Base-by-base conservation (phyloP, 1,140 invertebrate species). In the Lepidotrigona ventralis region DNA sequence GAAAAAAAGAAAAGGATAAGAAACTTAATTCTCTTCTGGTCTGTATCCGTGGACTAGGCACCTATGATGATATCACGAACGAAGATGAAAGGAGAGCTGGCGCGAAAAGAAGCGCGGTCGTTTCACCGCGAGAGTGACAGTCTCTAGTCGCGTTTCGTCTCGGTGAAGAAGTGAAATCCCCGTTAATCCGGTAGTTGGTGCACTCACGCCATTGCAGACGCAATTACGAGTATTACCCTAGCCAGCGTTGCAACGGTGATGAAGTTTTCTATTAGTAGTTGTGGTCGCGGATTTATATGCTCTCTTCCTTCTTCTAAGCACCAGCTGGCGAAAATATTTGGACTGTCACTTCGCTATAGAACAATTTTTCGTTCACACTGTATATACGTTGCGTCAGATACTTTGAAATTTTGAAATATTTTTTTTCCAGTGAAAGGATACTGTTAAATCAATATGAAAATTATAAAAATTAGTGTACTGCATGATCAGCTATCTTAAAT, bases 181-280 rank as follows among this genome's bases (percentile, higher is more conserved):
- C 56, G 60, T 68, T 87, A 87, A 87, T 87, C 78, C 82, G 74
- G 29, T 17, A 46, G 72, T 79, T 78, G n/a, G n/a, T n/a, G 63
- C 71, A 78, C 60, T 77, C 81, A 5, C 39, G 33, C 73, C 72
- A 72, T 76, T 74, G 73, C 73, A 74, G 85, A 88, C 82, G 76
- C 71, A 87, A 88, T 88, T 87, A 87, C 79, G 86, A 88, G 82
- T 82, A 87, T 82, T 83, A 60, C 70, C 54, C 33, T 53, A 15
- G 56, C 21, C 33, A n/a, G 6, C 68, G 39, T 17, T 54, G 60
- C 71, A 68, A 23, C 83, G 60, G 51, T 85, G 79, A 85, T 83
- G 83, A 88, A 88, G 64, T 83, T 88, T 85, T 79, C 86, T 76
- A 83, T 85, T 85, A 85, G 79, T 66, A 83, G 79, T 66, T 56